phyloP scores from a whole-genome alignment of 2,797 vertebrate species.

The Diglossa cyanea region DNA sequence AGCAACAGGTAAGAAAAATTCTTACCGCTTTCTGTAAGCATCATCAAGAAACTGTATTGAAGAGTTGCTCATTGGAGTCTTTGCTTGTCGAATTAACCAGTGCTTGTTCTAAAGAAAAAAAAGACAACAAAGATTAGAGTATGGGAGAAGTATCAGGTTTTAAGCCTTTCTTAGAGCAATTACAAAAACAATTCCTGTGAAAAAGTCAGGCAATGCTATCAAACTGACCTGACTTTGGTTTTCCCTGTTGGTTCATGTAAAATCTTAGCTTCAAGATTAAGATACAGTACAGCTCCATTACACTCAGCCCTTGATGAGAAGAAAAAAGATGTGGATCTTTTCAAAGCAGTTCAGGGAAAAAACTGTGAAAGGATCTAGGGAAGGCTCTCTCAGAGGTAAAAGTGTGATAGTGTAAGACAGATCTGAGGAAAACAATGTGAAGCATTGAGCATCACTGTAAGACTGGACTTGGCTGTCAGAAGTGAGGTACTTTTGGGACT shows the following conservation, averaged over 20 bases:
- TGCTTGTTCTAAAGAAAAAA: conserved; percentile 88
- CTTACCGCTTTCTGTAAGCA: conserved; percentile 90
- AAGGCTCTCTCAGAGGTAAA: neutral
- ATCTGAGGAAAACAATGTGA: neutral
- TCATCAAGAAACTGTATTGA: conserved; percentile 91
- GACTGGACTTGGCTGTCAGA: neutral
- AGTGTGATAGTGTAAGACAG: neutral
- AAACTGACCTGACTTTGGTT: neutral
- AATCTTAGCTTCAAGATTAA: neutral
- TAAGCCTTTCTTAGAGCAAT: neutral
- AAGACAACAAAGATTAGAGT: neutral
- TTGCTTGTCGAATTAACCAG: conserved; percentile 97
- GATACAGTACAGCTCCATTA: neutral
- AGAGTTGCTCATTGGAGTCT: conserved; percentile 94
- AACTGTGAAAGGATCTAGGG: neutral
- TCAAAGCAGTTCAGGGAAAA: neutral
- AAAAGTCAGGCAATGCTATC: neutral
- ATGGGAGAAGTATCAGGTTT: neutral
- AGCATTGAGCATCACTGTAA: neutral
- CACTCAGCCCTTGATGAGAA: neutral
- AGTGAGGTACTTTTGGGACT: neutral
- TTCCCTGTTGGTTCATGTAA: neutral
- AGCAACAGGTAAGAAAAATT: neutral
- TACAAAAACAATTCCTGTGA: neutral
- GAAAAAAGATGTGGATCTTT: neutral